Evolutionary conservation across 2,113 vertebrate species (phyloP).

Genomic region (Gadus chalcogrammus): DNA sequence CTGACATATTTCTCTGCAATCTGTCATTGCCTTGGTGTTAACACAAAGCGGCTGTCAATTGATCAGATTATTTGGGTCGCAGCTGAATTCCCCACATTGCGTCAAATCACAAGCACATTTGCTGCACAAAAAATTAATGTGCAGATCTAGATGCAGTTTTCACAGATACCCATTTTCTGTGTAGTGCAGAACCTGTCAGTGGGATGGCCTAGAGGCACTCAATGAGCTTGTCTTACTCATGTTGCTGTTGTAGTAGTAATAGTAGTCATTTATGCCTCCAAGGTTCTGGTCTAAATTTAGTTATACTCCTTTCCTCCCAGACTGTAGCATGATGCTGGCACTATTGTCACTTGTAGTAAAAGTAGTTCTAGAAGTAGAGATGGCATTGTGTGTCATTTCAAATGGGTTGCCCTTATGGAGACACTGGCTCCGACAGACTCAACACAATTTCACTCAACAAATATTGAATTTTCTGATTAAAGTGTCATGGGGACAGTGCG

Average conservation of each 20-base stretch:
- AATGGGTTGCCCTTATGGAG: neutral
- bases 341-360: conserved; percentile 11
- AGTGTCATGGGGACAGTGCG: conserved; percentile 28
- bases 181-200: conserved; percentile 12
- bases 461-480: conserved; percentile 41
- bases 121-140: conserved; percentile 13
- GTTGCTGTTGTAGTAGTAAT: neutral
- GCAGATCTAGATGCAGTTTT: conserved; percentile 11
- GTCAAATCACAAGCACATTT: neutral
- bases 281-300: conserved; percentile 60
- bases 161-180: conserved; percentile 32
- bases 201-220: conserved; percentile 30
- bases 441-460: conserved; percentile 21
- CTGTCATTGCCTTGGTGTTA: neutral
- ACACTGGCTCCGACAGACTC: too few relatives aligned
- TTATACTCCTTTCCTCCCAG: conserved; percentile 27
- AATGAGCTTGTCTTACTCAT: conserved; percentile 35
- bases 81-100: neutral
- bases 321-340: conserved; percentile 27
- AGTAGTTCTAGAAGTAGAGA: conserved; percentile 3
- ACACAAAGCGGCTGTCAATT: neutral
- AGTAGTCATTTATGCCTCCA: conserved; percentile 13
- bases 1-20: neutral
- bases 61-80: conserved; percentile 8
- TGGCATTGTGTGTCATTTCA: neutral